Conservation (phyloP, 2,113 vertebrate species). For the Sapajus apella region DNA sequence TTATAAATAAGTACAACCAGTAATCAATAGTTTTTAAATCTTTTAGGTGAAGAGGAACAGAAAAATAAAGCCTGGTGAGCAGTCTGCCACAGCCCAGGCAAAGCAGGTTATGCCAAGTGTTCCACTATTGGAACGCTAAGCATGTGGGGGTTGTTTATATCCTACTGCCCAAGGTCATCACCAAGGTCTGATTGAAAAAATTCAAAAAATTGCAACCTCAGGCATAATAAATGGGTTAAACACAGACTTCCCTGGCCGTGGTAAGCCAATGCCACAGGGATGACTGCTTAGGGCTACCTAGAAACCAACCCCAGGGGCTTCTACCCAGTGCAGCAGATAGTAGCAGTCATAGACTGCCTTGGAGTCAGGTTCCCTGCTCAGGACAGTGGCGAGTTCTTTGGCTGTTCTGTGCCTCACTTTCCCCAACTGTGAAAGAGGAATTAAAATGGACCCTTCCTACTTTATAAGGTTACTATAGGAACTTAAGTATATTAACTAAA, state of each 20-base stretch:
- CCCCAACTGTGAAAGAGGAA: not conserved
- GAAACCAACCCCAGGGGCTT: not conserved
- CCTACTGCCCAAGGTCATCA: too few species aligned
- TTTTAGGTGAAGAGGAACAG: not conserved
- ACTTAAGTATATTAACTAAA: not conserved
- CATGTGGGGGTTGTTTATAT: too few species aligned
- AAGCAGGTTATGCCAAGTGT: too few species aligned
- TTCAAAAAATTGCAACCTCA: too few species aligned
- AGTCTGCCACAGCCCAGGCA: not conserved
- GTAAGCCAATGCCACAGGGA: not conserved
- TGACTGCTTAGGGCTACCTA: not conserved
- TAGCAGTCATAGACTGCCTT: not conserved
- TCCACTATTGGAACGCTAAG: too few species aligned
- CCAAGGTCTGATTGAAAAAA: too few species aligned
- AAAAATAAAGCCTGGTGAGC: not conserved
- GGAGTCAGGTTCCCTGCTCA: not conserved
- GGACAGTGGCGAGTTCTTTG: not conserved
- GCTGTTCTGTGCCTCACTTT: not conserved
- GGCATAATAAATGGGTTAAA: not conserved
- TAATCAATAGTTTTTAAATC: not conserved
- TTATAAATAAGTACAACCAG: not conserved
- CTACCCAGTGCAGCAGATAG: not conserved
- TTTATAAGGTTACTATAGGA: too few species aligned
- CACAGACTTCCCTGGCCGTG: fast-evolving
- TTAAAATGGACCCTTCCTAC: not conserved